A percentile compares a stretch with the other conserved stretches of the same genome.
Conservation (phyloP, 2,113 vertebrate species). For the Zosterops pallidus region DNA sequence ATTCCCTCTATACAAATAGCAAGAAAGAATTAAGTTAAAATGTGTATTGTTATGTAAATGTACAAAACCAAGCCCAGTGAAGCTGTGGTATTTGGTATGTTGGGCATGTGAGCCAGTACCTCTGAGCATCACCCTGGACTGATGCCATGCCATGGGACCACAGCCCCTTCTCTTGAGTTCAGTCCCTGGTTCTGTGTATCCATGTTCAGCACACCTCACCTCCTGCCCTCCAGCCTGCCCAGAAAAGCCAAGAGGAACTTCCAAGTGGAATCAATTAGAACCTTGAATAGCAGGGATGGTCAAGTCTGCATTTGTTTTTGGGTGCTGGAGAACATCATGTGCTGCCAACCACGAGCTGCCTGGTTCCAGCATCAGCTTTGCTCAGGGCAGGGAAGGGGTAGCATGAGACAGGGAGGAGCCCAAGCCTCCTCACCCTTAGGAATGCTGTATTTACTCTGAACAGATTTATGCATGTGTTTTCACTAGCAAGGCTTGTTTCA, state of each 20-base stretch:
- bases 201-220: neutral
- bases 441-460: neutral
- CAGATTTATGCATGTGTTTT: neutral
- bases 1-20: neutral
- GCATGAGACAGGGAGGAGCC: neutral
- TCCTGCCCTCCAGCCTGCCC: neutral
- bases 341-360: neutral
- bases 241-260: neutral
- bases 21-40: neutral
- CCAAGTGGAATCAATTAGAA: neutral
- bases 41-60: neutral
- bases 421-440: neutral
- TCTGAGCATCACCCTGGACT: neutral
- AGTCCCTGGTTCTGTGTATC: neutral
- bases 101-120: accelerated
- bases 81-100: neutral
- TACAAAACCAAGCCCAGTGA: neutral
- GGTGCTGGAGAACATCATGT: neutral
- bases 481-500: neutral
- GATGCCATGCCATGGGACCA: neutral
- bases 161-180: accelerated
- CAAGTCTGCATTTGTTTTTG: neutral
- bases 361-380: neutral
- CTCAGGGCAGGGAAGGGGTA: neutral
- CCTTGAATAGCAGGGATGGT: neutral